phyloP scores from a whole-genome alignment of 2,113 vertebrate species.

The Pampusana beccarii region DNA sequence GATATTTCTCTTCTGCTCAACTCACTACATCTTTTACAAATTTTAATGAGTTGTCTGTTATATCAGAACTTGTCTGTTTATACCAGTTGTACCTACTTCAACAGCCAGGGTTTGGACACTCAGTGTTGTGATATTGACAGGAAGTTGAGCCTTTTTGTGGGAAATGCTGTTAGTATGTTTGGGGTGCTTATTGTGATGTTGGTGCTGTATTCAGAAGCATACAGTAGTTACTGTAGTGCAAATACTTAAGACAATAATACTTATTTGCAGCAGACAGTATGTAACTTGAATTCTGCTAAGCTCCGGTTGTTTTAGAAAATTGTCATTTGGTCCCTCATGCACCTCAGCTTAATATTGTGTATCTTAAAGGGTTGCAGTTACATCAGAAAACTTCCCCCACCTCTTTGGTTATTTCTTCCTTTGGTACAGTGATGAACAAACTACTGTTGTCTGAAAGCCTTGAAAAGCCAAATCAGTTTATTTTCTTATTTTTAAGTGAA shows the following conservation, averaged over 20 bases:
- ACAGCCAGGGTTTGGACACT: fast-evolving
- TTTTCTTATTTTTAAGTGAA: neutral
- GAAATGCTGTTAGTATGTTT: neutral
- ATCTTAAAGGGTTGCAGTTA: neutral
- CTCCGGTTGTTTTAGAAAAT: neutral
- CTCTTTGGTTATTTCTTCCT: neutral
- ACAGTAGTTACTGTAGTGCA: neutral
- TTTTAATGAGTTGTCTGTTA: neutral
- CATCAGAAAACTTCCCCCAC: neutral
- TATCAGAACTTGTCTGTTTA: neutral
- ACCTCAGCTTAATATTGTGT: neutral
- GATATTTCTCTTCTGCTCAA: neutral
- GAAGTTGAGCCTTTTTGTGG: neutral
- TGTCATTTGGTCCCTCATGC: neutral
- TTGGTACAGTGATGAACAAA: neutral
- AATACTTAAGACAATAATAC: neutral
- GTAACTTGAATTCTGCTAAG: neutral
- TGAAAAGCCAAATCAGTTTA: neutral
- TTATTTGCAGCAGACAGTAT: neutral
- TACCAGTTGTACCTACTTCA: neutral
- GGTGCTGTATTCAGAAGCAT: neutral
- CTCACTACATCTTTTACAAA: neutral
- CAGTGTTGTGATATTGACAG: neutral
- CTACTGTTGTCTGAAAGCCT: neutral
- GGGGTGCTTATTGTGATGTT: neutral